Evolutionary conservation across 2,888 invertebrate genomes (phyloP).

Genomic region (Heliconius aoede): DNA sequence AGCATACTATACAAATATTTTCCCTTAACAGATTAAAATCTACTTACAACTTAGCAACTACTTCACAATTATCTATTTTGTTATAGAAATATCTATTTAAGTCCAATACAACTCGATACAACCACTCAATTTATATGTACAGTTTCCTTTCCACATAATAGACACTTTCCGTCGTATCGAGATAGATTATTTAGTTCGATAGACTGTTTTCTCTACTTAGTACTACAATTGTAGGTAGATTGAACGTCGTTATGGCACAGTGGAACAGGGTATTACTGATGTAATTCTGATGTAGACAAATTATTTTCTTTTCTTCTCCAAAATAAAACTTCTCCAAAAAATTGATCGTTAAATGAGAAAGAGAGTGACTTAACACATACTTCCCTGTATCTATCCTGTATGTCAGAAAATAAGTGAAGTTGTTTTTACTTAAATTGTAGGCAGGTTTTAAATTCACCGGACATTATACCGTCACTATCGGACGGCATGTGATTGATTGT

Average conservation of each 20-base stretch:
- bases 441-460: too few species aligned
- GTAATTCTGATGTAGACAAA: too few species aligned
- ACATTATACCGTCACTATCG: background rate
- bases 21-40: too few species aligned
- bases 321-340: too few species aligned
- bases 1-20: too few species aligned
- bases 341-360: too few species aligned
- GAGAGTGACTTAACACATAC: too few species aligned
- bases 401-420: too few species aligned
- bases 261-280: too few species aligned
- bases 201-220: slow-evolving; percentile 20
- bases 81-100: background rate
- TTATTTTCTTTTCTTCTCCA: too few species aligned
- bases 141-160: slow-evolving; percentile 13
- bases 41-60: background rate
- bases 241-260: too few species aligned
- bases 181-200: slow-evolving; percentile 11
- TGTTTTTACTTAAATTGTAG: background rate
- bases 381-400: too few species aligned
- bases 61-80: background rate
- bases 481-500: background rate
- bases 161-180: slow-evolving; percentile 19
- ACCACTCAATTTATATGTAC: slow-evolving; percentile 6
- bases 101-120: background rate
- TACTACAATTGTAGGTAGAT: background rate